Conservation (phyloP, 1,140 invertebrate species). For the Papilio xuthus region DNA sequence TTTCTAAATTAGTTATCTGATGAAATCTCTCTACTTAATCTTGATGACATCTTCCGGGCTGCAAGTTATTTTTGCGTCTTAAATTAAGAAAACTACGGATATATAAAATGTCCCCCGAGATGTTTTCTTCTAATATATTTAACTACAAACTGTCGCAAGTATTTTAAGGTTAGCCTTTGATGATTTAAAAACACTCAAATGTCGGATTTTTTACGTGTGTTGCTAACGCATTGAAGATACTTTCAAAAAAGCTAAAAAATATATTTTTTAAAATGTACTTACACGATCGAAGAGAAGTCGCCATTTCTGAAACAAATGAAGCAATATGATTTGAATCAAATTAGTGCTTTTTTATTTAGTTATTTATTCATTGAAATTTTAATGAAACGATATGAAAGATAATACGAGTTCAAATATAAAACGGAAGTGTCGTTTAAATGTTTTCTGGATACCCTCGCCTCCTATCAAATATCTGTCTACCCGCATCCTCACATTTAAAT, state of each 20-base stretch:
- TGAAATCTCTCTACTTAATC: neutral
- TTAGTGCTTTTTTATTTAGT: slow-evolving; percentile 12
- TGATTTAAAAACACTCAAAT: neutral
- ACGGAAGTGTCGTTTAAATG: neutral
- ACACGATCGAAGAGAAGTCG: slow-evolving; percentile 92
- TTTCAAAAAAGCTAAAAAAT: no score
- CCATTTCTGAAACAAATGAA: slow-evolving; percentile 89
- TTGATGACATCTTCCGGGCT: slow-evolving; percentile 2
- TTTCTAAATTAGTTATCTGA: neutral
- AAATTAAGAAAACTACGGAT: neutral
- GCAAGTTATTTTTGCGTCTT: neutral
- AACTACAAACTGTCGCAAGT: neutral
- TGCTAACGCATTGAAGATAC: no score
- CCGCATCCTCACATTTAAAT: no score
- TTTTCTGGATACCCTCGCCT: neutral
- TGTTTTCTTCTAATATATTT: neutral
- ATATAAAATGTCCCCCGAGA: neutral
- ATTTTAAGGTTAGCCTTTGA: neutral
- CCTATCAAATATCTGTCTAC: neutral
- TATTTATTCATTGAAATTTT: slow-evolving; percentile 20
- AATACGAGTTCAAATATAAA: neutral
- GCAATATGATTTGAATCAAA: slow-evolving; percentile 24
- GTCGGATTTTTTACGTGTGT: no score
- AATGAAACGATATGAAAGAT: neutral
- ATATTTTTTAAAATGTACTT: slow-evolving; percentile 60